Evolutionary conservation across 2,113 vertebrate species (phyloP), one percentile per base, ranked within the genome.

Genomic region (Gallinago paraguaiae): DNA sequence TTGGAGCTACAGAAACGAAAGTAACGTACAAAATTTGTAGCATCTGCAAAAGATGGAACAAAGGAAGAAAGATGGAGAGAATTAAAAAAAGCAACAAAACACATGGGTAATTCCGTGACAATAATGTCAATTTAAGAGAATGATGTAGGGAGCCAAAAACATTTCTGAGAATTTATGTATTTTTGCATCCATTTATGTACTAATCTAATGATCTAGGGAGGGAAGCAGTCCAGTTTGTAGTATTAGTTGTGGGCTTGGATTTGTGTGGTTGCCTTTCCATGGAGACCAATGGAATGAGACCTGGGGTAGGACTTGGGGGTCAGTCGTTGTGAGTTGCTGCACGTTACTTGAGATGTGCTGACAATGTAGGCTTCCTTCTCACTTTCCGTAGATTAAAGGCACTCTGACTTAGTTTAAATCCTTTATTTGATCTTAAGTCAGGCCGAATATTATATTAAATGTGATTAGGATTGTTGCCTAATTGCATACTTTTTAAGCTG

Each of bases 281-380:
- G 2, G 35, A 77, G 11, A 65, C 5, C 30, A 69, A 27, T 9
- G 46, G 33, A 83, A 23, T 35, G 28, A n/a, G 39, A 17, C 12
- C 13, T 54, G 25, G 25, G 30, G 35, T 31, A 19, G 53, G 24
- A 17, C 33, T 67, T 12, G 33, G 35, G 22, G 4, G 7, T 41
- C 71, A 43, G 27, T 24, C 1, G 0, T 64, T 22, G 6, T 2
- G 18, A 57, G 17, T 41, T 1, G 1, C 22, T 79, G 56, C 16
- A 0, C 0, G 1, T 65, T 70, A 27, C 23, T 65, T 18, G 39
- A 65, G 45, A 15, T 18, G 17, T 46, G 24, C 41, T 65, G 61
- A 23, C 18, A 37, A 10, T 11, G 6, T 11, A 50, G 60, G 31
- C 24, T 86, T 64, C 54, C 28, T 54, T 54, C 35, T 33, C 1